Evolutionary conservation across 2,888 invertebrate species (phyloP).

Genomic region (Agrotis segetum): DNA sequence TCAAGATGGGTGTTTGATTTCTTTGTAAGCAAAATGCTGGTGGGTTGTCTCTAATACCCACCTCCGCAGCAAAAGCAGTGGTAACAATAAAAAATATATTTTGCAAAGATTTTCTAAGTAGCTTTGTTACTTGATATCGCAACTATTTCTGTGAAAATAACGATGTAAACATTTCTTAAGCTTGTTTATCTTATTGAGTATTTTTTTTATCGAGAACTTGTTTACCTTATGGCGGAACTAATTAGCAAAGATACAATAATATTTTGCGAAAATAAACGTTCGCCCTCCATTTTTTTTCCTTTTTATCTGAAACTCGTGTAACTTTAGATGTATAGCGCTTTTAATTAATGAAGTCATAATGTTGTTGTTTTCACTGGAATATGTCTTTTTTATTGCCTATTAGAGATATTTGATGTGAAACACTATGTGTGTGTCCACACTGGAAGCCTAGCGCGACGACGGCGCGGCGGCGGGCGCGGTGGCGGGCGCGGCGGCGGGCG

Average conservation of each 20-base stretch:
- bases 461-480: no score
- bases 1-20: constrained; percentile 3
- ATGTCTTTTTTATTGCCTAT: background rate
- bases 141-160: constrained; percentile 48
- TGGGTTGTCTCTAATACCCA: constrained; percentile 12
- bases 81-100: constrained; percentile 10
- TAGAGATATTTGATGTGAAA: no score
- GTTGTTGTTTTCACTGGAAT: background rate
- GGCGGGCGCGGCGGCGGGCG: no score
- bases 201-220: constrained; percentile 35
- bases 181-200: constrained; percentile 41
- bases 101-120: constrained; percentile 25
- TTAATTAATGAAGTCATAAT: constrained; percentile 9
- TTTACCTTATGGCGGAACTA: constrained; percentile 48
- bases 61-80: background rate
- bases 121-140: constrained; percentile 17
- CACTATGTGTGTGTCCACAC: no score
- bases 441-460: no score
- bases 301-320: constrained; percentile 28
- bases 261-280: constrained; percentile 16
- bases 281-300: background rate
- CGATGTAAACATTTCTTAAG: constrained; percentile 37
- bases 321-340: background rate
- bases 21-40: constrained; percentile 4
- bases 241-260: constrained; percentile 45